Conservation (phyloP, 1,140 invertebrate species). For the Melanaphis sacchari region DNA sequence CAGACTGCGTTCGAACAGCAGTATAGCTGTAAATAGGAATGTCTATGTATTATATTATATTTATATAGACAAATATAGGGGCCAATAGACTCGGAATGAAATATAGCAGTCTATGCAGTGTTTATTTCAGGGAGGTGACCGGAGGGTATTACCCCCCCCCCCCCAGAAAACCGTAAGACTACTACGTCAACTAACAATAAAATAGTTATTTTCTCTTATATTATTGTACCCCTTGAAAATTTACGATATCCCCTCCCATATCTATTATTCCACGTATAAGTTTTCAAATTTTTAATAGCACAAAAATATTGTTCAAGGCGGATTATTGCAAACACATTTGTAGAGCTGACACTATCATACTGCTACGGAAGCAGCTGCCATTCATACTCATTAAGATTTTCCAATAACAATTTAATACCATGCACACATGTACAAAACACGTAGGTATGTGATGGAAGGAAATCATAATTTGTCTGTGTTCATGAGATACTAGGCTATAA, state of each 20-base stretch:
- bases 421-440: not conserved
- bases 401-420: not conserved
- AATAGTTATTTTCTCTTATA: too few relatives aligned
- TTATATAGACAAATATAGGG: not conserved
- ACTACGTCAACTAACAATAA: too few relatives aligned
- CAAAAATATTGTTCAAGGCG: not conserved
- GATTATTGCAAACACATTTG: not conserved
- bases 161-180: too few relatives aligned
- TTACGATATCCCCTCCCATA: too few relatives aligned
- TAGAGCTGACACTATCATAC: not conserved
- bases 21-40: not conserved
- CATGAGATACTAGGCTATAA: not conserved
- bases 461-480: not conserved
- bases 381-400: not conserved
- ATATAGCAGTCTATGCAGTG: not conserved
- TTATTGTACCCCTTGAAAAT: too few relatives aligned
- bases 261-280: not conserved
- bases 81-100: not conserved
- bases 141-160: too few relatives aligned
- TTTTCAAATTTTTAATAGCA: not conserved
- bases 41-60: not conserved
- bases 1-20: not conserved
- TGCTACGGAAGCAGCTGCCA: not conserved
- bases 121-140: too few relatives aligned
- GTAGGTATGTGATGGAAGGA: not conserved